Evolutionary conservation across 1,140 invertebrate species (phyloP).

Genomic region (Sarcophaga bullata): DNA sequence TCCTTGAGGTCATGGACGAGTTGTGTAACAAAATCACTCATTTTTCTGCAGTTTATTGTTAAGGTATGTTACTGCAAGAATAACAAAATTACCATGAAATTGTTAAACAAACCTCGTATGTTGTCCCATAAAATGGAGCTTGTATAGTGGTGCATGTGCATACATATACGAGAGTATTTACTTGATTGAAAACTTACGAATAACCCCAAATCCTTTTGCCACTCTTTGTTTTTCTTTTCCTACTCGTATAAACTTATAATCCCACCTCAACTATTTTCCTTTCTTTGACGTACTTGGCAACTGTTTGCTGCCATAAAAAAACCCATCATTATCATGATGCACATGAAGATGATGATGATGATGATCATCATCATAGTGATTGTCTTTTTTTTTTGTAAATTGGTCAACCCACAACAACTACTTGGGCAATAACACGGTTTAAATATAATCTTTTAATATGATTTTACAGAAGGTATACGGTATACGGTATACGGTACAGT

Average conservation of each 20-base stretch:
- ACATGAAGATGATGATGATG: not conserved
- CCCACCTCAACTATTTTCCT: not conserved
- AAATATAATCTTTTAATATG: conserved; percentile 16
- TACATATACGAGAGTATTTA: not conserved
- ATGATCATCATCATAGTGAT: not conserved
- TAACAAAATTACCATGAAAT: too few relatives aligned
- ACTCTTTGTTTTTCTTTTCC: not conserved
- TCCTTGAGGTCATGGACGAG: too few relatives aligned
- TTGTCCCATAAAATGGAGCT: not conserved
- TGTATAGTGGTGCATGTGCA: not conserved
- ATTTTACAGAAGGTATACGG: not conserved
- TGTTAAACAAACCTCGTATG: not conserved
- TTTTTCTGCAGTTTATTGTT: too few relatives aligned
- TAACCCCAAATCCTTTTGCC: not conserved
- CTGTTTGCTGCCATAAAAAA: too few relatives aligned
- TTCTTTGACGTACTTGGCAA: not conserved
- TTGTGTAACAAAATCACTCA: too few relatives aligned
- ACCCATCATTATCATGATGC: too few relatives aligned
- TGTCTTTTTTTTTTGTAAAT: not conserved
- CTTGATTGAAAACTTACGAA: conserved; percentile 17
- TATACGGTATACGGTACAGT: not conserved
- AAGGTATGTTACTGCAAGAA: too few relatives aligned
- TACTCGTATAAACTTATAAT: not conserved
- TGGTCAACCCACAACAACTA: not conserved
- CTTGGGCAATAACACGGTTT: not conserved